Conservation (phyloP, 2,113 vertebrate species). For the Hystrix cristata region DNA sequence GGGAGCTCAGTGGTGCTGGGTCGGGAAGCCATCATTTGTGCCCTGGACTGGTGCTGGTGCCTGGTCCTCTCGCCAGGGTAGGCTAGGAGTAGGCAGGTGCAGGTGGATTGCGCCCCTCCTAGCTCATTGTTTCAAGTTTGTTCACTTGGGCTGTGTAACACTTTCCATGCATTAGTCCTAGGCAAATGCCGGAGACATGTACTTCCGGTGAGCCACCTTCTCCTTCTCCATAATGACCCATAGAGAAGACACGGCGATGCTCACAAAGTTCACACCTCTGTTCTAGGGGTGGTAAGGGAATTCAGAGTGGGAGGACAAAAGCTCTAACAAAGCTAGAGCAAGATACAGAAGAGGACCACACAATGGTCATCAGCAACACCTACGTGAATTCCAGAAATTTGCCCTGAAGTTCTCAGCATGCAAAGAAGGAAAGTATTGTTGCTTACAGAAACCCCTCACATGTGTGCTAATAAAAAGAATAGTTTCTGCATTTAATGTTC, state of each 20-base stretch:
- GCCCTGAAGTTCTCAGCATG: not conserved
- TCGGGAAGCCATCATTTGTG: not conserved
- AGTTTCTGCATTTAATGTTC: not conserved
- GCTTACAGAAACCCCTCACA: not conserved
- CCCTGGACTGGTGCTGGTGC: too few relatives aligned
- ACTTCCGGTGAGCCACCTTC: not conserved
- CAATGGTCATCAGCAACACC: accelerated
- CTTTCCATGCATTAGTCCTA: not conserved
- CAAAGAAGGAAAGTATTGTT: not conserved
- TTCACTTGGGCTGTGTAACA: not conserved
- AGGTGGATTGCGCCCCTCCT: not conserved
- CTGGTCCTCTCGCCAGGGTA: not conserved
- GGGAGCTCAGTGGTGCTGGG: not conserved
- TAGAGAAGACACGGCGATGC: not conserved
- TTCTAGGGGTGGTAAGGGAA: not conserved
- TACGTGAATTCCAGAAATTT: not conserved
- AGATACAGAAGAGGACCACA: accelerated
- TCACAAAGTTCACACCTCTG: not conserved
- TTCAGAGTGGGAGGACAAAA: not conserved
- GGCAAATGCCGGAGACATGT: not conserved
- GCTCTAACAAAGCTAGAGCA: not conserved
- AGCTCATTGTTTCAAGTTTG: not conserved
- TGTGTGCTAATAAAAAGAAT: conserved; percentile 1
- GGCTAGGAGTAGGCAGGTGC: not conserved
- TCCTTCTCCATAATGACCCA: not conserved